Evolutionary conservation across 2,113 vertebrate species (phyloP).

Genomic region (Mus spicilegus): DNA sequence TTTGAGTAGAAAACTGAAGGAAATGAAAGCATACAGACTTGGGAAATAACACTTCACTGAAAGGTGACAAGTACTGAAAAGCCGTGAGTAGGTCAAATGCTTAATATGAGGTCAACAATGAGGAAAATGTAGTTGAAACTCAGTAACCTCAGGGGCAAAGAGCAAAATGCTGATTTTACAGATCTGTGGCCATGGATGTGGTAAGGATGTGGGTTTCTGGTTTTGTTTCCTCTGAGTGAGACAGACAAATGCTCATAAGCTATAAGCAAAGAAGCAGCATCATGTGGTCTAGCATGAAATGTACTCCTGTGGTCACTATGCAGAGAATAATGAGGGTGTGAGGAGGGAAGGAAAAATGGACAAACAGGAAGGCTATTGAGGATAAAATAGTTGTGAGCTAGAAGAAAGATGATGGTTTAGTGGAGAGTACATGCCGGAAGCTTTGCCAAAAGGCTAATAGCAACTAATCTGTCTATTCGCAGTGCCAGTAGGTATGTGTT

Average conservation of each 20-base stretch:
- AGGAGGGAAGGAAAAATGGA: neutral
- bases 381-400: neutral
- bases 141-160: neutral
- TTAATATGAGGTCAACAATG: neutral
- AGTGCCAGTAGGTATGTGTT: neutral
- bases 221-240: neutral
- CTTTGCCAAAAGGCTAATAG: neutral
- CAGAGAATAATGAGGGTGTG: neutral
- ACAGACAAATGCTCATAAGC: neutral
- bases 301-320: neutral
- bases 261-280: neutral
- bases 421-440: neutral
- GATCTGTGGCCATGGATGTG: neutral
- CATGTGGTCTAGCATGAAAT: neutral
- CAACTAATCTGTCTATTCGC: neutral
- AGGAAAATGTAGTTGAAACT: neutral
- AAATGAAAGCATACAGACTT: neutral
- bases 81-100: neutral
- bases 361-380: neutral
- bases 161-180: neutral
- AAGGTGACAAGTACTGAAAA: neutral
- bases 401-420: neutral
- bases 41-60: neutral
- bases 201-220: neutral
- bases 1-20: constrained; percentile 22